Conservation (phyloP, 2,113 vertebrate species). For the Lonchura striata region DNA sequence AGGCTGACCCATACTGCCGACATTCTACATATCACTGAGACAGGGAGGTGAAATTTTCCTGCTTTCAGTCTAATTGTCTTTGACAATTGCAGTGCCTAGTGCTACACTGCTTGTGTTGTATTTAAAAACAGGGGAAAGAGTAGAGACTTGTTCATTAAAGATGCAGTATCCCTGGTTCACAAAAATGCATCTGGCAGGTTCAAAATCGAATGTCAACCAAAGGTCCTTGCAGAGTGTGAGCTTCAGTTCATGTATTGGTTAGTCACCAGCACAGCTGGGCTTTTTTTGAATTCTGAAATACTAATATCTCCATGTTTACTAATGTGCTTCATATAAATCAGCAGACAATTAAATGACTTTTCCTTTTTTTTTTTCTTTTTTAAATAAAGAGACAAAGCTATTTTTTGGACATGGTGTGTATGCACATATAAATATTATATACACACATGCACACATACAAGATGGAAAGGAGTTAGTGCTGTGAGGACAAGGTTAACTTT, state of each 20-base stretch:
- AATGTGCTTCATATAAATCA: conserved; percentile 72
- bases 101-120: conserved; percentile 81
- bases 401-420: conserved; percentile 55
- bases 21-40: conserved; percentile 83
- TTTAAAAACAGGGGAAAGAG: conserved; percentile 82
- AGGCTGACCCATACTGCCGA: conserved; percentile 82
- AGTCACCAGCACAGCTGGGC: conserved; percentile 74
- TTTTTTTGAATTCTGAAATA: conserved; percentile 71
- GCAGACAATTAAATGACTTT: conserved; percentile 63
- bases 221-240: conserved; percentile 80
- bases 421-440: conserved; percentile 71
- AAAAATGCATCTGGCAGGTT: conserved; percentile 85
- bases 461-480: conserved; percentile 63
- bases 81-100: conserved; percentile 81
- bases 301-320: conserved; percentile 68
- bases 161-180: conserved; percentile 81
- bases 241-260: conserved; percentile 77
- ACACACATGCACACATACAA: conserved; percentile 65
- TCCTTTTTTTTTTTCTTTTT: conserved; percentile 42
- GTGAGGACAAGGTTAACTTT: conserved; percentile 66
- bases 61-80: conserved; percentile 84
- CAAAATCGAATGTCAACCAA: conserved; percentile 85
- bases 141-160: conserved; percentile 85
- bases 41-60: conserved; percentile 82
- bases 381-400: conserved; percentile 58